Percentiles rank a stretch among this genome's conserved stretches.
Evolutionary conservation across 2,113 vertebrate species (phyloP).

Genomic region (Dipodomys spectabilis): DNA sequence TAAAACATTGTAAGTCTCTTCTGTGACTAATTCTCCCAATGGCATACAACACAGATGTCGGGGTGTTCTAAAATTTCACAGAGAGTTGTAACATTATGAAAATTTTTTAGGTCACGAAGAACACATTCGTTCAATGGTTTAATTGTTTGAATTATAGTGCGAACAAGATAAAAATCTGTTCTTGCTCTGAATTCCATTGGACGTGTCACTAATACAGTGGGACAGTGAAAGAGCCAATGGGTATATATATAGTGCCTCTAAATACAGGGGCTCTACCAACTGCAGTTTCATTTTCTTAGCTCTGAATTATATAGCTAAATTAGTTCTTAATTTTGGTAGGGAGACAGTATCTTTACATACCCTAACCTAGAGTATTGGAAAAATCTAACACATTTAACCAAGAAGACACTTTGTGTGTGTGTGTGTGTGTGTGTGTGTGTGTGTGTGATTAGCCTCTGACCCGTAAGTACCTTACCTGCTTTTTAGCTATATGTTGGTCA

Average conservation of each 20-base stretch:
- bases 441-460: not conserved
- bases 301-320: not conserved
- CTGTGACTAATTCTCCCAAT: not conserved
- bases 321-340: not conserved
- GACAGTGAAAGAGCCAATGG: not conserved
- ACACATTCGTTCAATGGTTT: not conserved
- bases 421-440: not conserved
- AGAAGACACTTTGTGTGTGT: no score
- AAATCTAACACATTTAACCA: not conserved
- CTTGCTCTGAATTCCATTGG: not conserved
- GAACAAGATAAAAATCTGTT: not conserved
- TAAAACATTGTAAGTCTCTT: not conserved
- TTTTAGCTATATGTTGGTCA: not conserved
- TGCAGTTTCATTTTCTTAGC: not conserved
- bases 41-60: not conserved
- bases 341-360: not conserved
- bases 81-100: not conserved
- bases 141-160: not conserved
- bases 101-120: not conserved
- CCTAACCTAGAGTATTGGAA: not conserved
- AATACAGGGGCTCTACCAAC: not conserved
- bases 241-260: not conserved
- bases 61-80: not conserved
- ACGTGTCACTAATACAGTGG: not conserved
- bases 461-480: no score